Evolutionary conservation across 2,888 invertebrate species (phyloP).

Genomic region (Zhengitettix transpicula): DNA sequence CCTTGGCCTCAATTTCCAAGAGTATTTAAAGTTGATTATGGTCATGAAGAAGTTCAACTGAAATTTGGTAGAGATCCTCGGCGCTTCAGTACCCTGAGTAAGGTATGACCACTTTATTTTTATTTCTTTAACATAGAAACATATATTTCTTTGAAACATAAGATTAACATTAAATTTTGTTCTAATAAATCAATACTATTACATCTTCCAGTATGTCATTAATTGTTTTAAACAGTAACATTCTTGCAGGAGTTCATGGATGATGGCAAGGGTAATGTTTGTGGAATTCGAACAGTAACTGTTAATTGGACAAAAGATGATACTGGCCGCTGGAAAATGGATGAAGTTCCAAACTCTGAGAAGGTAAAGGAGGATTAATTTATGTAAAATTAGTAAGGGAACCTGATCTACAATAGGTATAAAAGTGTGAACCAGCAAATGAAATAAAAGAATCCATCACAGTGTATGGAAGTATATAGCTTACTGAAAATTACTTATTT

Average conservation of each 20-base stretch:
- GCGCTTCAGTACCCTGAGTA: slow-evolving; percentile 82
- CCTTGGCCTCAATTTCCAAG: slow-evolving; percentile 99
- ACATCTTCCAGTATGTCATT: background rate
- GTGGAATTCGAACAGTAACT: slow-evolving; percentile 74
- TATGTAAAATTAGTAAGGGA: background rate
- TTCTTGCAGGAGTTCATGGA: slow-evolving; percentile 61
- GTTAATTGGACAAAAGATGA: slow-evolving; percentile 91
- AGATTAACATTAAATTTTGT: background rate
- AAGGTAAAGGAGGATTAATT: slow-evolving; percentile 27
- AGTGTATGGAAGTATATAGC: too few relatives aligned
- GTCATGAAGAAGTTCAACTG: slow-evolving; percentile 91
- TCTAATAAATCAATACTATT: background rate
- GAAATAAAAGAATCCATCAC: too few relatives aligned
- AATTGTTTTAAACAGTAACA: too few relatives aligned
- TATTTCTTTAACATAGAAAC: background rate
- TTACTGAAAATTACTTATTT: too few relatives aligned
- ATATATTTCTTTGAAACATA: background rate
- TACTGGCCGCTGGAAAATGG: slow-evolving; percentile 87
- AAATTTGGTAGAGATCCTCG: slow-evolving; percentile 86
- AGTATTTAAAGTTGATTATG: slow-evolving; percentile 93
- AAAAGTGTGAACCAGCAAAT: too few relatives aligned
- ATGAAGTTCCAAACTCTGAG: slow-evolving; percentile 64
- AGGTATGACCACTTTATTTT: slow-evolving; percentile 28
- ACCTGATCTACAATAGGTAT: too few relatives aligned
- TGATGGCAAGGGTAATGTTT: slow-evolving; percentile 77